These are phyloP conservation scores for Hedya salicella DNA, from an alignment of 2,888 invertebrate genomes.

Conservation along the genomic window DNA sequence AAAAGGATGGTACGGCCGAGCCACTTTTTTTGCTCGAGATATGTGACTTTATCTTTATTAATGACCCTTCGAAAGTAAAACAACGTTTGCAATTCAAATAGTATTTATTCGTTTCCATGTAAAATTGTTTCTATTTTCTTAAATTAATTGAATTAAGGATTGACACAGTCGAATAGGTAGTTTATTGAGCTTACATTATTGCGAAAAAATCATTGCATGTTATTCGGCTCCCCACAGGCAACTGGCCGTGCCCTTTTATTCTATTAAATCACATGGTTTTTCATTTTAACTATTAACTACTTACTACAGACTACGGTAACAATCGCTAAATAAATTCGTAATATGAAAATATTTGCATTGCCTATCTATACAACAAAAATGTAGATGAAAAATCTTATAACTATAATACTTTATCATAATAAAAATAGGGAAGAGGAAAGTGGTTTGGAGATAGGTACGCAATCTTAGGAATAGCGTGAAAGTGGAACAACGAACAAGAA, in stretches of 20 bases:
- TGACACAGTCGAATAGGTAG: conserved; percentile 6
- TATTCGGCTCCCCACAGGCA: conserved; percentile 38
- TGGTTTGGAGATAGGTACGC: neutral
- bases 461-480: neutral
- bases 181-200: conserved; percentile 12
- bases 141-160: conserved; percentile 25
- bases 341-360: conserved; percentile 70
- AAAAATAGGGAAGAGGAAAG: conserved; percentile 50
- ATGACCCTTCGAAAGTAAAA: conserved; percentile 28
- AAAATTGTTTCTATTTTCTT: conserved; percentile 24
- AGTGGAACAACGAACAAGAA: neutral
- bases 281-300: conserved; percentile 60
- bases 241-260: conserved; percentile 46
- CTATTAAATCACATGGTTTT: conserved; percentile 61
- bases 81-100: conserved; percentile 32
- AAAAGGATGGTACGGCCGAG: too few species aligned
- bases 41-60: too few species aligned
- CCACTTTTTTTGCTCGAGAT: too few species aligned
- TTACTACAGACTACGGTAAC: conserved; percentile 77
- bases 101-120: conserved; percentile 43
- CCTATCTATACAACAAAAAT: conserved; percentile 60
- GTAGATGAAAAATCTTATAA: conserved; percentile 64
- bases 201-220: neutral
- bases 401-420: conserved; percentile 72
- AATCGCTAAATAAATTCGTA: conserved; percentile 79